phyloP scores from a whole-genome alignment of 2,888 invertebrate genomes.

The Lasioglossum morio region DNA sequence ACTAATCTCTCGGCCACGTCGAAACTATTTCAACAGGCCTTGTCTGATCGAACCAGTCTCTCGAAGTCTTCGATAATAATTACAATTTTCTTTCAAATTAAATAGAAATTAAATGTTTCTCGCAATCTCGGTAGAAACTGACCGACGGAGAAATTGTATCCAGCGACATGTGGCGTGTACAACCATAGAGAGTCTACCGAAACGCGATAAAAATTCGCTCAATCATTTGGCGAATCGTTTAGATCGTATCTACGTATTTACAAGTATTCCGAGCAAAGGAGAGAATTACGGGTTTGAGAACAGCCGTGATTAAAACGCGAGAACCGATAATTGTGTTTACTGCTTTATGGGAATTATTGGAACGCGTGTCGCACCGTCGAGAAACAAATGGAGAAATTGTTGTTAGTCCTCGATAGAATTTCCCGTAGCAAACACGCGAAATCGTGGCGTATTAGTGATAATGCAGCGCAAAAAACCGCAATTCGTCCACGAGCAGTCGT shows the following conservation, averaged over 20 bases:
- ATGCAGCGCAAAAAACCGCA: conserved; percentile 29
- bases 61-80: neutral
- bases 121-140: neutral
- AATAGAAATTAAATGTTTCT: neutral
- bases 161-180: neutral
- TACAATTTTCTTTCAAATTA: neutral
- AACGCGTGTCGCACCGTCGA: too few species aligned
- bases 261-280: neutral
- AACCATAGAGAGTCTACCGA: neutral
- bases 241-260: neutral
- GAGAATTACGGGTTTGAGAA: too few species aligned
- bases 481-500: conserved; percentile 15
- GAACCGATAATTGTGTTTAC: neutral
- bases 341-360: neutral
- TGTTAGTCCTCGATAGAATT: neutral
- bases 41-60: neutral
- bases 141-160: neutral
- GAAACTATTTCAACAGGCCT: conserved; percentile 35
- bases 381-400: neutral
- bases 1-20: conserved; percentile 39
- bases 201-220: neutral
- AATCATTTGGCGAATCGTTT: neutral
- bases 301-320: neutral
- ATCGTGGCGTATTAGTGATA: conserved; percentile 31
- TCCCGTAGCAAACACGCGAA: neutral